Conservation (phyloP, 2,888 invertebrate genomes). For the Drosophila emarginata region DNA sequence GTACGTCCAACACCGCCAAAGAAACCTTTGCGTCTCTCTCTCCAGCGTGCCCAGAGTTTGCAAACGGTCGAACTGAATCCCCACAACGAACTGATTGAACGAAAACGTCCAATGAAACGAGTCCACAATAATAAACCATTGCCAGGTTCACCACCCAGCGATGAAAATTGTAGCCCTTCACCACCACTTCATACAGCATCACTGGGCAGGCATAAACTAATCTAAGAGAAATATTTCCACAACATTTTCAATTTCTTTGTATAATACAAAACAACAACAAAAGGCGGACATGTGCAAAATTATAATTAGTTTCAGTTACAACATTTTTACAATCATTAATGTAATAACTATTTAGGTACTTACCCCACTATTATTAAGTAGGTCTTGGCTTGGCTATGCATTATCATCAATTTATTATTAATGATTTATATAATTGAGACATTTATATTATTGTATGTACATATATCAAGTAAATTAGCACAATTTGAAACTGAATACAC, state of each 20-base stretch:
- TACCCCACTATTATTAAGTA: slow-evolving; percentile 42
- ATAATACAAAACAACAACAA: slow-evolving; percentile 63
- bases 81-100: slow-evolving; percentile 71
- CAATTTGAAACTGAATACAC: slow-evolving; percentile 68
- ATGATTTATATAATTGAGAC: slow-evolving; percentile 20
- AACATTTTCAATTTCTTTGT: background rate
- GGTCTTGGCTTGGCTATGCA: slow-evolving; percentile 44
- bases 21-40: slow-evolving; percentile 91
- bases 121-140: slow-evolving; percentile 66
- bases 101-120: slow-evolving; percentile 81
- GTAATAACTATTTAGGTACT: slow-evolving; percentile 39
- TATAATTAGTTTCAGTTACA: slow-evolving; percentile 24
- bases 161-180: slow-evolving; percentile 70
- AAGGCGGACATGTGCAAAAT: slow-evolving; percentile 78
- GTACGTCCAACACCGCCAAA: slow-evolving; percentile 91
- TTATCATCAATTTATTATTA: slow-evolving; percentile 23
- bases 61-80: slow-evolving; percentile 85
- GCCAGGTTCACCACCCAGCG: slow-evolving; percentile 53
- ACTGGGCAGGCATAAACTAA: slow-evolving; percentile 79
- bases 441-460: slow-evolving; percentile 20
- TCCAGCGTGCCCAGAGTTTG: slow-evolving; percentile 92
- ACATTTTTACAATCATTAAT: slow-evolving; percentile 13
- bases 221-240: slow-evolving; percentile 56
- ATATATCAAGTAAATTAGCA: slow-evolving; percentile 56
- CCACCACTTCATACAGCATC: slow-evolving; percentile 79